Evolutionary conservation across 2,113 vertebrate genomes (phyloP).

Genomic region (Strix uralensis): DNA sequence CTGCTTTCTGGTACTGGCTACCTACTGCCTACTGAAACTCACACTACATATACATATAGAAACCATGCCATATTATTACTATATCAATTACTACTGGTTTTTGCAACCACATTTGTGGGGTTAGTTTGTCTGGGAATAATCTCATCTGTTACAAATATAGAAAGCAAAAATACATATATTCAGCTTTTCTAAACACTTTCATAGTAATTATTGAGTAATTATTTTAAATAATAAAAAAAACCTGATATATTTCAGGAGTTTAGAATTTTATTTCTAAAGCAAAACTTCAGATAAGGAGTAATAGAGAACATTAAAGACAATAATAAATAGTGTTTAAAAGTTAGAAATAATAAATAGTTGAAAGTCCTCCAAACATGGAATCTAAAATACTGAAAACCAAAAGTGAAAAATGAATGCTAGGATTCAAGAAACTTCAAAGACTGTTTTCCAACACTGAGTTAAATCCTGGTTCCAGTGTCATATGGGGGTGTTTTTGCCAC

Average conservation of each 20-base stretch:
- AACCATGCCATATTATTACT: neutral
- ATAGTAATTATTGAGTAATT: neutral
- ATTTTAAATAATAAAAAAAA: neutral
- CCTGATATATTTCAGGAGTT: neutral
- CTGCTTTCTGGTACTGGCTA: conserved; percentile 50
- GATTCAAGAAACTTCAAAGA: neutral
- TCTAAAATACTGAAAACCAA: neutral
- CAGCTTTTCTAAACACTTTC: neutral
- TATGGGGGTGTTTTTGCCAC: neutral
- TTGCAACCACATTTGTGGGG: neutral
- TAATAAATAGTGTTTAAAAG: neutral
- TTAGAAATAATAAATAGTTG: neutral
- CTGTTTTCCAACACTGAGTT: neutral
- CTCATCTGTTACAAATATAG: conserved; percentile 13
- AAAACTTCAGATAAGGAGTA: neutral
- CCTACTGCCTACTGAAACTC: conserved; percentile 6
- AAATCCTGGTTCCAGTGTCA: neutral
- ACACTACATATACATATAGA: neutral
- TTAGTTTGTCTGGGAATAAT: conserved; percentile 22
- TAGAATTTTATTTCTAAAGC: neutral
- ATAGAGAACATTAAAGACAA: neutral
- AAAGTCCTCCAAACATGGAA: neutral
- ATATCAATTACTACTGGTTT: neutral
- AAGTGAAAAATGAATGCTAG: neutral
- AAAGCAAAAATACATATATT: neutral